Percentiles rank a stretch among this genome's conserved stretches.
Evolutionary conservation across 2,888 invertebrate species (phyloP).

Genomic region (Zygogramma bicolorata): DNA sequence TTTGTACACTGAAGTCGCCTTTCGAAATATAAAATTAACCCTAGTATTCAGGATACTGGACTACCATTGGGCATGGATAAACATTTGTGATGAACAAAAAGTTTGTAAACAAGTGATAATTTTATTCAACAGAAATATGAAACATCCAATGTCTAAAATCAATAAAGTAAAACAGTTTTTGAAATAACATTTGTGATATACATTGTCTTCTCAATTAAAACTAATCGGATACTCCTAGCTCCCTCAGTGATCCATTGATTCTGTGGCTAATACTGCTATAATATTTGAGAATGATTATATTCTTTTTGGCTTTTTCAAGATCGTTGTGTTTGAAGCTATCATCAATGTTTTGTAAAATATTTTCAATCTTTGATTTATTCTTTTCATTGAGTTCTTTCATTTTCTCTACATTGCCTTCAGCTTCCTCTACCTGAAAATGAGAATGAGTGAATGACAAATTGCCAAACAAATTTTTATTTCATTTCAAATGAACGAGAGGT

Average conservation of each 20-base stretch:
- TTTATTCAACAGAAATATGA: too few relatives aligned
- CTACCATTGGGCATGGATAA: too few relatives aligned
- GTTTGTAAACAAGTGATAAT: too few relatives aligned
- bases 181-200: too few relatives aligned
- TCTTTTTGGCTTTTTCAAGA: conserved; percentile 73
- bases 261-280: conserved; percentile 82
- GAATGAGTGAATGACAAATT: background rate
- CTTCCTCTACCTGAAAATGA: conserved; percentile 71
- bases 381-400: conserved; percentile 72
- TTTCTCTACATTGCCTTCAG: conserved; percentile 69
- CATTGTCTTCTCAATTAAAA: too few relatives aligned
- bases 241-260: conserved; percentile 76
- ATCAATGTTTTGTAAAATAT: conserved; percentile 72
- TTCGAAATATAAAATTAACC: too few relatives aligned
- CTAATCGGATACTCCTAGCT: conserved; percentile 71
- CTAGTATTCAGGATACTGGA: too few relatives aligned
- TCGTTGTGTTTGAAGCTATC: conserved; percentile 75
- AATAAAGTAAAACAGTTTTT: too few relatives aligned
- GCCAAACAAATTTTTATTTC: background rate
- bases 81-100: too few relatives aligned
- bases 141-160: too few relatives aligned
- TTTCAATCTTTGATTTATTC: conserved; percentile 70
- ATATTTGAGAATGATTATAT: conserved; percentile 86
- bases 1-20: too few relatives aligned
- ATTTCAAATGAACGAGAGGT: too few relatives aligned